A percentile compares a stretch with the other conserved stretches of the same genome.
These are phyloP conservation scores for Lophura nycthemera DNA, from an alignment of 2,113 vertebrate species.

Conservation along the genomic window DNA sequence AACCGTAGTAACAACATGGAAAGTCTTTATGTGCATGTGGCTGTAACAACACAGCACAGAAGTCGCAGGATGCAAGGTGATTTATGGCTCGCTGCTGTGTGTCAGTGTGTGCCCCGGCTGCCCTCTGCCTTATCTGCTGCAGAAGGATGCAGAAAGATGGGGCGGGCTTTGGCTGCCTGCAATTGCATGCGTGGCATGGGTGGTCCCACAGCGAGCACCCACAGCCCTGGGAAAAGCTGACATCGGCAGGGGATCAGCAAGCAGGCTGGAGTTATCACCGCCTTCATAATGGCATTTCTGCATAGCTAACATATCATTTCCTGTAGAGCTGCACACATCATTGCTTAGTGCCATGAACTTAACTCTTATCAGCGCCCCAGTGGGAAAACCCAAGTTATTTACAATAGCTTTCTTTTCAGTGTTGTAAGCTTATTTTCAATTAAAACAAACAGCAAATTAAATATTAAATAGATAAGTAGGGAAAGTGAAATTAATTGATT, in stretches of 20 bases:
- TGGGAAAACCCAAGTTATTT: slow-evolving; percentile 36
- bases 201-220: background rate
- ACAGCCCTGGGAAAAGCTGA: slow-evolving; percentile 18
- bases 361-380: slow-evolving; percentile 31
- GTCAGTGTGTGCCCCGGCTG: background rate
- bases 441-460: slow-evolving; percentile 59
- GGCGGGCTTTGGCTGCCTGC: no score
- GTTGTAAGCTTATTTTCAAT: slow-evolving; percentile 10
- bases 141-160: background rate
- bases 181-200: fast-evolving
- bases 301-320: slow-evolving; percentile 34
- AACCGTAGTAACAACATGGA: background rate
- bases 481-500: slow-evolving; percentile 25
- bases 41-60: background rate
- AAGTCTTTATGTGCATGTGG: background rate
- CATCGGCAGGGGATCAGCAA: slow-evolving; percentile 19
- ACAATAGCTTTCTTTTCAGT: slow-evolving; percentile 1
- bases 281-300: slow-evolving; percentile 18
- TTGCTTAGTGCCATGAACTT: slow-evolving; percentile 20
- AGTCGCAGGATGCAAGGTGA: background rate
- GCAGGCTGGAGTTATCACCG: slow-evolving; percentile 9
- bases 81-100: background rate
- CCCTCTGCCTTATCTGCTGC: background rate
- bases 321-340: slow-evolving; percentile 31
- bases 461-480: slow-evolving; percentile 35